phyloP scores from a whole-genome alignment of 1,140 invertebrate genomes.

The Scaptomyza hsui region DNA sequence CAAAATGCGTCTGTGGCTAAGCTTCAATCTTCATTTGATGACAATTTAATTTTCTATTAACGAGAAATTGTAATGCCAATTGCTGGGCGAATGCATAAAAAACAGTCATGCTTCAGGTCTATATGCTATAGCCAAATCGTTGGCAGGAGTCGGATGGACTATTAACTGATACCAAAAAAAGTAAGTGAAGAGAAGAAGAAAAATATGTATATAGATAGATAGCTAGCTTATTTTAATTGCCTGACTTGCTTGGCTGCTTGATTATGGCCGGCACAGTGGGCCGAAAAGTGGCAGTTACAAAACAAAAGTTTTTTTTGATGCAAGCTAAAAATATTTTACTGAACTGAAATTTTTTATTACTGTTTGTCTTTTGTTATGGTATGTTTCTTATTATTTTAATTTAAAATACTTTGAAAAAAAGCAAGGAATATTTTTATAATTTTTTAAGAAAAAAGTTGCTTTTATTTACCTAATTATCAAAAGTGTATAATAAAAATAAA shows the following conservation, averaged over 20 bases:
- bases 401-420: too few species aligned
- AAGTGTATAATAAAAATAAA: too few species aligned
- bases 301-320: too few species aligned
- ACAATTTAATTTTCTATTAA: slow-evolving; percentile 80
- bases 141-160: slow-evolving; percentile 6
- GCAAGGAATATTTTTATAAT: too few species aligned
- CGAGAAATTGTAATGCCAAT: slow-evolving; percentile 60
- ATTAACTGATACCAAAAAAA: slow-evolving; percentile 3
- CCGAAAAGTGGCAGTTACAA: too few species aligned
- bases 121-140: slow-evolving; percentile 8
- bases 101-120: slow-evolving; percentile 9
- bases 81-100: slow-evolving; percentile 60
- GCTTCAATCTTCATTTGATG: slow-evolving; percentile 74
- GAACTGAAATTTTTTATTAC: too few species aligned
- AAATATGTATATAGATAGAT: slow-evolving; percentile 17
- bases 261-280: slow-evolving; percentile 42
- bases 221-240: slow-evolving; percentile 77
- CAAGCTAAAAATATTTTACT: too few species aligned
- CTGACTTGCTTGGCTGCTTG: slow-evolving; percentile 21
- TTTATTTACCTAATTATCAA: too few species aligned
- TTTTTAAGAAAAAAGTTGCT: too few species aligned
- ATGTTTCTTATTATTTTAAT: too few species aligned
- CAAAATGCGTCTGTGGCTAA: slow-evolving; percentile 23
- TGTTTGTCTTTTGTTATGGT: too few species aligned
- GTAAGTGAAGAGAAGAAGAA: neutral